These are phyloP conservation scores for Sparidentex hasta DNA, from an alignment of 2,797 vertebrate species.

Conservation along the genomic window DNA sequence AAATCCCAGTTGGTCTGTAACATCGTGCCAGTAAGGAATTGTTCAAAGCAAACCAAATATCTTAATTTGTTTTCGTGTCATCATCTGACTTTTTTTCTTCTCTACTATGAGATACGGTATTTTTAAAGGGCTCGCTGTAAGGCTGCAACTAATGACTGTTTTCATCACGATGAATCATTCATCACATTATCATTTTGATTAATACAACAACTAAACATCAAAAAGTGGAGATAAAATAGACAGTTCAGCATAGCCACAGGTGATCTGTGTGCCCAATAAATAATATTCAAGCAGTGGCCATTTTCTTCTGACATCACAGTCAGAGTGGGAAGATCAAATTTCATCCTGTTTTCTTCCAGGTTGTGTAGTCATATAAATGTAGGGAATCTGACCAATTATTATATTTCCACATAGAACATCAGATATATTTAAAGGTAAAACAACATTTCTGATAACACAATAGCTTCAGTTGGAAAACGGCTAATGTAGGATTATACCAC, in stretches of 20 bases:
- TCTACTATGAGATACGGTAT: background rate
- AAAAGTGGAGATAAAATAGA: background rate
- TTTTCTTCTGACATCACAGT: too few relatives aligned
- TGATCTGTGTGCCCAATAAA: too few relatives aligned
- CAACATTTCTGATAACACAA: too few relatives aligned
- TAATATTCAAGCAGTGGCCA: too few relatives aligned
- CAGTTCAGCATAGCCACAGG: background rate
- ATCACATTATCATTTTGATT: background rate
- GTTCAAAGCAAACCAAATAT: constrained; percentile 38
- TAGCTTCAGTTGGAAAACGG: too few relatives aligned
- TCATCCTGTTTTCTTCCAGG: too few relatives aligned
- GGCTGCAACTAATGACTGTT: background rate
- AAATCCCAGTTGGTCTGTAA: constrained; percentile 45
- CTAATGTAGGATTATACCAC: too few relatives aligned
- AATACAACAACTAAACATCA: background rate
- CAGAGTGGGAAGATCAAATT: too few relatives aligned
- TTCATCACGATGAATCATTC: background rate
- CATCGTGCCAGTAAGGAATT: constrained; percentile 21
- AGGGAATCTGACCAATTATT: too few relatives aligned
- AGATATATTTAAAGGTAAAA: too few relatives aligned
- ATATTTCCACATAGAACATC: too few relatives aligned
- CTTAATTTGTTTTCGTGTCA: constrained; percentile 38
- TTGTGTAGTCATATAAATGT: too few relatives aligned
- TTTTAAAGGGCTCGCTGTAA: background rate
- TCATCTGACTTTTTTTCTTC: background rate